Base-by-base conservation (phyloP, 1,140 invertebrate genomes). In the Orchesella cincta region DNA sequence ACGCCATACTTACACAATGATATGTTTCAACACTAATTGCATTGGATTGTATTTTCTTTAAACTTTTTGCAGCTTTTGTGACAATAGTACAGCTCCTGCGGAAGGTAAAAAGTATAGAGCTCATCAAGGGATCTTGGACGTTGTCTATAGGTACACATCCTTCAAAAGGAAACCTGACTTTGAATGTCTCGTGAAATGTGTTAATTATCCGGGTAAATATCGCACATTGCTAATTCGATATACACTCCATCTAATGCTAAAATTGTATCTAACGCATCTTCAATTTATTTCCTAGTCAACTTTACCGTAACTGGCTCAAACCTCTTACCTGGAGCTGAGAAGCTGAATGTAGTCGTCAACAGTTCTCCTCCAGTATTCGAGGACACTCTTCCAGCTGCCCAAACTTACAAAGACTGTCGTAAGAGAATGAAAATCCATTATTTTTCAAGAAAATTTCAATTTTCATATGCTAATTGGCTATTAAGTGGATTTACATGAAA, bases 161-260 rank as follows among this genome's bases (percentile, higher is more conserved):
- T 14, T 23, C 14, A 3, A 0, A 2, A 20, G 46, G 20, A 62
- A 36, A 33, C 76, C 76, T 0, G 75, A 74, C n/a, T 81, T 81
- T 74, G 75, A 76, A 39, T 81, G 80, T 26, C 54, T 28, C 1
- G 80, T 81, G 12, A 73, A 70, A 76, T 81, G 80, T 33, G 78
- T 79, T 51, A 64, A 64, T n/a, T 81, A 81, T 73, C 23, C 72
- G 80, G 78, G 80, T 81, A 36, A 31, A 20, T 36, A n/a, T n/a
- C n/a, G n/a, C n/a, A 71, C 29, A 71, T 20, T 8, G n/a, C n/a
- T 36, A 73, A n/a, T 51, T 46, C 20, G 29, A 18, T 29, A 64
- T 23, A 12, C 20, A 18, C 23, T 57, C 23, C 23, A 57, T 57
- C 14, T 8, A 8, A 23, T 57, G 23, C 52, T 57, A 14, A 14